A percentile compares a stretch with the other conserved stretches of the same genome.
Evolutionary conservation across 1,140 invertebrate genomes (phyloP).

Genomic region (Lerema accius): DNA sequence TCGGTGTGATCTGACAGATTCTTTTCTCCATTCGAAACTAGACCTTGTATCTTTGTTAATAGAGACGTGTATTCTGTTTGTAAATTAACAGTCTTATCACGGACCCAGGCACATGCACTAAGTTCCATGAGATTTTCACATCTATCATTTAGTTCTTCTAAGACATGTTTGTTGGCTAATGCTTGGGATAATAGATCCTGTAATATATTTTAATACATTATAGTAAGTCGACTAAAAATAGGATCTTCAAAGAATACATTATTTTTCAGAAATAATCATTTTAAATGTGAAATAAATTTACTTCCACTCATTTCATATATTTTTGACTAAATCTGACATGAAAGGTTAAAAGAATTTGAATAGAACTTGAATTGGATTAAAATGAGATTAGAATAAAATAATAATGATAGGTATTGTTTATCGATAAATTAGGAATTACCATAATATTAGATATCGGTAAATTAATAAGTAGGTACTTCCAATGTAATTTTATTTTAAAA

Average conservation of each 20-base stretch:
- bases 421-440: no score
- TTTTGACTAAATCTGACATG: background rate
- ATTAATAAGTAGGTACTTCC: no score
- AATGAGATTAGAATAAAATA: no score
- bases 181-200: conserved; percentile 89
- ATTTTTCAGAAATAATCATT: no score
- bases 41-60: conserved; percentile 89
- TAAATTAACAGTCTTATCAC: conserved; percentile 92
- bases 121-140: conserved; percentile 94
- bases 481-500: no score
- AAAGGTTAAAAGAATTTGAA: no score
- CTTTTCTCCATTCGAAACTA: conserved; percentile 93
- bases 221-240: no score
- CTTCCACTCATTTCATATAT: background rate
- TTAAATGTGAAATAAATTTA: no score
- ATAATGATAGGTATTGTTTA: no score
- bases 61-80: conserved; percentile 91
- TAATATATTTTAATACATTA: conserved; percentile 43
- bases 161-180: conserved; percentile 87
- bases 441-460: no score
- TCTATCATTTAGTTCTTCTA: conserved; percentile 93
- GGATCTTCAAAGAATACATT: no score
- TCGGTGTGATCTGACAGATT: conserved; percentile 94
- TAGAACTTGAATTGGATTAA: no score
- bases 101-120: conserved; percentile 90